Base-by-base conservation (phyloP, 2,888 invertebrate genomes). In the Bombylius major region DNA sequence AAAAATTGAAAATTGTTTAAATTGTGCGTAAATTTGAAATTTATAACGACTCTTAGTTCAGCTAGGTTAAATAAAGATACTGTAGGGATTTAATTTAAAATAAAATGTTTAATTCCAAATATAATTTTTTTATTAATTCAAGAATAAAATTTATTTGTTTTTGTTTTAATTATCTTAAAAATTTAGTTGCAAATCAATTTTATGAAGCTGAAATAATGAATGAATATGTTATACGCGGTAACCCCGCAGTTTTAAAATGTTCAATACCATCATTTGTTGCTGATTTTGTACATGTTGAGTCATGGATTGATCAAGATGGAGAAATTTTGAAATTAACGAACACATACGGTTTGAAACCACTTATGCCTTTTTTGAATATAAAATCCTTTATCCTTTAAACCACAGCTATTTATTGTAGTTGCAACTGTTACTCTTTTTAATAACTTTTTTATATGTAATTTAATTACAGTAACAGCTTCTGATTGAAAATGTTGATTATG, bases 181-280 rank as follows among this genome's bases (percentile, higher is more conserved):
- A 23, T 66, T 31, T 77, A 86, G 86, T 85, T 65, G 85, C 85
- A 46, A 82, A 83, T 71, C 85, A 86, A 72, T 80, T 79, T 66
- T 86, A 84, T 70, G 82, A 82, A 68, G 82, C 84, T 39, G 85
- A 85, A 75, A 83, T 85, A 62, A 75, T 84, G 69, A 83, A 82
- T 53, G 86, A 86, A 69, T 85, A 85, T 73, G 85, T 86, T 53
- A 86, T 86, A 61, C 77, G 82, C 50, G 85, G 85, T 59, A 86
- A 86, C 75, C 80, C 83, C 53, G 85, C 82, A 4, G 80, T 86
- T 58, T 70, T 86, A 55, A 85, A 85, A 69, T 86, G 86, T 77
- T 84, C 82, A 64, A 84, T 86, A 62, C 86, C 86, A 32, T 83
- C 84, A 64, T 86, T 84, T 71, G 84, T 86, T 50, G 82, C 84